Conservation (phyloP, 2,888 invertebrate species). For the Drosophila paranaensis region DNA sequence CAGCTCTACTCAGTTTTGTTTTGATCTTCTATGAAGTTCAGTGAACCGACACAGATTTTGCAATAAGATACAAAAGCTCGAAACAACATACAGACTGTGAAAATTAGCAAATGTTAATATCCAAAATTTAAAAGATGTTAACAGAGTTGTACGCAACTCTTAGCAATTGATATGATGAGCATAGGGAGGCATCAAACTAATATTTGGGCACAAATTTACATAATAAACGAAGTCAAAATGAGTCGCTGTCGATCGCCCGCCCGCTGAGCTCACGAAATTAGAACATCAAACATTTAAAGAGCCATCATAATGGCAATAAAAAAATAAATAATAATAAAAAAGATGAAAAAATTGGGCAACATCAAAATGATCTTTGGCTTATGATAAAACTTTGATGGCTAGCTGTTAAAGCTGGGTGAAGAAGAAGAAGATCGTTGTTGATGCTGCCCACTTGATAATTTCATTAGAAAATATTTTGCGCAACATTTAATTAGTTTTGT, state of each 20-base stretch:
- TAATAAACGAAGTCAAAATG: constrained; percentile 39
- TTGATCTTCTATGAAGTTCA: constrained; percentile 24
- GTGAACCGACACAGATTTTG: constrained; percentile 36
- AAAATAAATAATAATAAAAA: constrained; percentile 4
- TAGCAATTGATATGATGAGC: constrained; percentile 47
- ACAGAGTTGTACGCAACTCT: constrained; percentile 23
- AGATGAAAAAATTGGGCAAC: constrained; percentile 40
- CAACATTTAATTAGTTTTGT: constrained; percentile 61
- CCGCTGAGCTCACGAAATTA: constrained; percentile 50
- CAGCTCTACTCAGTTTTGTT: neutral
- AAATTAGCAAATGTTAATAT: constrained; percentile 50
- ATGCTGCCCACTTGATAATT: constrained; percentile 62
- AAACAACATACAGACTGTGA: constrained; percentile 50
- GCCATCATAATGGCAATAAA: constrained; percentile 49
- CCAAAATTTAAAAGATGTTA: constrained; percentile 28
- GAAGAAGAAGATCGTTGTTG: constrained; percentile 7
- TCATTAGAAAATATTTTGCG: constrained; percentile 64
- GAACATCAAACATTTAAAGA: constrained; percentile 62
- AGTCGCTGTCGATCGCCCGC: constrained; percentile 9
- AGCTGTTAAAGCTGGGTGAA: constrained; percentile 21
- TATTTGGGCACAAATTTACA: constrained; percentile 41
- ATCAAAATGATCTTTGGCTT: constrained; percentile 40
- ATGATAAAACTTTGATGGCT: constrained; percentile 39
- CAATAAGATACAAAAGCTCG: constrained; percentile 21
- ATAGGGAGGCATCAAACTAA: constrained; percentile 21